Base-by-base conservation (phyloP, 2,888 invertebrate species). In the Slavum lentiscoides region DNA sequence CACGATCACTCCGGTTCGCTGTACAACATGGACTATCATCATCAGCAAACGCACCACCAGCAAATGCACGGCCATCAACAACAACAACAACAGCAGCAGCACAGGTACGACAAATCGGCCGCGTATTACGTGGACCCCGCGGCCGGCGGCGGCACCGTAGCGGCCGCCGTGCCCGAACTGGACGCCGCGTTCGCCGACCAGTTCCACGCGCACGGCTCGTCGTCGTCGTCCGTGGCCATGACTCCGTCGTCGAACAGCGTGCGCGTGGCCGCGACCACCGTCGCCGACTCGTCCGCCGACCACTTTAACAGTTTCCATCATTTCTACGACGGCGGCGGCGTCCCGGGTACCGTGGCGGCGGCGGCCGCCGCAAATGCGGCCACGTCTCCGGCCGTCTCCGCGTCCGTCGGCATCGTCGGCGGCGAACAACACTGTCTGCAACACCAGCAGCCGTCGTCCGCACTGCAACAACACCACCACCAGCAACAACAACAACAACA, bases 241-340 rank as follows among this genome's bases (percentile, higher is more conserved):
- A 90, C 91, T 15, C 90, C 91, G 11, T 90, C 91, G 0, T 90
- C 91, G 0, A 88, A 88, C 66, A 89, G 88, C 84, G 88, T 88
- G 62, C 89, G 88, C 83, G 55, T 39, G 39, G 66, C 66, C 6
- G 39, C 37, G 39, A 58, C 66, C 6, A 17, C 74, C 17, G 64
- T 66, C 19, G 88, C 88, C 2, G 92, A 92, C 84, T 89, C 90
- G 83, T 86, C 85, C 77, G 89, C 88, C 19, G 92, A 92, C 82
- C 89, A 89, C 83, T 92, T 92, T 86, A 91, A 90, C 84, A 90
- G 90, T 82, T 92, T 91, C 86, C 91, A 91, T 84, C 92, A 92
- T 85, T 92, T 91, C 86, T 93, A 93, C 86, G 85, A 85, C 21
- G 87, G 88, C 30, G 37, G 13, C 84, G 59, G 39, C 13, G 8